Evolutionary conservation across 2,888 invertebrate genomes (phyloP).

Genomic region (Pandemis corylana): DNA sequence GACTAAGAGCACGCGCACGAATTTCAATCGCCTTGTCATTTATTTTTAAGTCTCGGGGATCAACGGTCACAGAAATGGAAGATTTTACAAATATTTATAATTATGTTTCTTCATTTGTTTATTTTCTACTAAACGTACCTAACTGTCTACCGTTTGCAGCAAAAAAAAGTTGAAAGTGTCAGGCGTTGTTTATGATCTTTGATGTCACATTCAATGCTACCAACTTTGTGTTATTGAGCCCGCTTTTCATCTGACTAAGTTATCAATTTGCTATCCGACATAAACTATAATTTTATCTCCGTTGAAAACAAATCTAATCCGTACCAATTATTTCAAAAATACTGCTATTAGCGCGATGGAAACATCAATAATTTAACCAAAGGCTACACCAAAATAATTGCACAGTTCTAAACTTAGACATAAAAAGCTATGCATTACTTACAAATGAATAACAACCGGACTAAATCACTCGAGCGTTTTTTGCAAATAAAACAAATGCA

Average conservation of each 20-base stretch:
- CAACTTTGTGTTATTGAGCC: no score
- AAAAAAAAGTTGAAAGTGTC: no score
- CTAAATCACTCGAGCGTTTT: neutral
- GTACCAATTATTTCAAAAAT: neutral
- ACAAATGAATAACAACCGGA: neutral
- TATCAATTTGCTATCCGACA: neutral
- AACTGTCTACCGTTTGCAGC: no score
- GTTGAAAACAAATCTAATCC: neutral
- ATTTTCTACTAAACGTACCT: no score
- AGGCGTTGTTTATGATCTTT: no score
- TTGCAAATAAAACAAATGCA: neutral
- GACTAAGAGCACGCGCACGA: conserved; percentile 19
- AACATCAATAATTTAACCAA: conserved; percentile 5
- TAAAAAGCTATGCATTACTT: neutral
- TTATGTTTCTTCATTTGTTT: no score
- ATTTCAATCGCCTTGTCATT: neutral
- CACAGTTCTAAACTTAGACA: neutral
- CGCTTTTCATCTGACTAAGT: no score
- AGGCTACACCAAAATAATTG: conserved; percentile 25
- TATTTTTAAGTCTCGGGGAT: neutral
- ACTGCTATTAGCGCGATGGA: neutral
- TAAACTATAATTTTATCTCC: neutral
- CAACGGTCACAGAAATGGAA: neutral
- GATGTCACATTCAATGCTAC: no score
- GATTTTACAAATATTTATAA: neutral